Conservation (phyloP, 2,888 invertebrate genomes). For the Caenorhabditis sp. region DNA sequence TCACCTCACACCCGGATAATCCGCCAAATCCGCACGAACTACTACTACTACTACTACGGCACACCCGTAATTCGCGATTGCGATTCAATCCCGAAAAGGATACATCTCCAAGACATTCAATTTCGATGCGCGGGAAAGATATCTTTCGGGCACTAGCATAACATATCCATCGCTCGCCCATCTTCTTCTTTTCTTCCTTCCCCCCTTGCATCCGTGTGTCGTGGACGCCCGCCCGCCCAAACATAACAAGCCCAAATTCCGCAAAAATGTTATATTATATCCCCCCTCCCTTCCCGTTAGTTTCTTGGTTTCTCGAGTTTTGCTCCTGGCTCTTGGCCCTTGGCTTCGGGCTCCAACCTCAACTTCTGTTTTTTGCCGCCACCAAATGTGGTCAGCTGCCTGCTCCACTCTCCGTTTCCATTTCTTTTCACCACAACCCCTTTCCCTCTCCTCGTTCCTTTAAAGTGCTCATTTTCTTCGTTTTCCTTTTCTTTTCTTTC, state of each 20-base stretch:
- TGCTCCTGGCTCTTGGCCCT: too few species aligned
- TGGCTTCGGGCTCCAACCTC: background rate
- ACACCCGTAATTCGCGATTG: too few species aligned
- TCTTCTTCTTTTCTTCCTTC: background rate
- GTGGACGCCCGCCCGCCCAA: too few species aligned
- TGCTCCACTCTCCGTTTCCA: background rate
- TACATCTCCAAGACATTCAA: slow-evolving; percentile 34
- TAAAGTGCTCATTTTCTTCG: background rate
- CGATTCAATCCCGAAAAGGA: too few species aligned
- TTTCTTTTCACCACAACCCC: background rate
- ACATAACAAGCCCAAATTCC: background rate
- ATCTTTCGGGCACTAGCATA: slow-evolving; percentile 45
- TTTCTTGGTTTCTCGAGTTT: too few species aligned
- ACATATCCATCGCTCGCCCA: slow-evolving; percentile 29
- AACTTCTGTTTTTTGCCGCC: background rate
- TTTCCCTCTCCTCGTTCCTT: background rate
- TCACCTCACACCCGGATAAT: too few species aligned
- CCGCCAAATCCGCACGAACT: too few species aligned
- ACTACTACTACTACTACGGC: too few species aligned
- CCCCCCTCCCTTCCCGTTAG: too few species aligned
- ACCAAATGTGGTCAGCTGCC: too few species aligned
- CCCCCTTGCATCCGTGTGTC: slow-evolving; percentile 5
- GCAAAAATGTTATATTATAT: too few species aligned
- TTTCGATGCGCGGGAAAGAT: slow-evolving; percentile 53
- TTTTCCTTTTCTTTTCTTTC: background rate